These are phyloP conservation scores for Ophthalmolycus amberensis DNA, from an alignment of 2,113 vertebrate species.

Conservation along the genomic window DNA sequence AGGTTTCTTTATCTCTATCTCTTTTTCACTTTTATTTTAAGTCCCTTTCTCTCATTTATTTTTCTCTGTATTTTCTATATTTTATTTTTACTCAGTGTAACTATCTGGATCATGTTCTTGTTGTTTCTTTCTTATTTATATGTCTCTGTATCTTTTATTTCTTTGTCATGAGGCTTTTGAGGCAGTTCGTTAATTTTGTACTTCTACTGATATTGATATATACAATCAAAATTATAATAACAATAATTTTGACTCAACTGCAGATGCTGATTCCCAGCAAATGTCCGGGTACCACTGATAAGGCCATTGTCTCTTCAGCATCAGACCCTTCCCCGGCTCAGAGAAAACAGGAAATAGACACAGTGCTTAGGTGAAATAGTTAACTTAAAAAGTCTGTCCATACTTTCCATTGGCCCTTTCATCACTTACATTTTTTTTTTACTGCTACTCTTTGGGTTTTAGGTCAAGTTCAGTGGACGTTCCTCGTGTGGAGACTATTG, in stretches of 20 bases:
- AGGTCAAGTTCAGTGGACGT: constrained; percentile 71
- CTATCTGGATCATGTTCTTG: neutral
- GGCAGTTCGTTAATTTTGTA: neutral
- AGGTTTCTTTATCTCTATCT: neutral
- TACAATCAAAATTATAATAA: neutral
- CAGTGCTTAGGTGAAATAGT: constrained; percentile 57
- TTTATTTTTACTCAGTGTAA: neutral
- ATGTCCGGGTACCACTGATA: constrained; percentile 51
- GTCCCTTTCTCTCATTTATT: neutral
- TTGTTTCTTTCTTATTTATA: neutral
- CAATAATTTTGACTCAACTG: constrained; percentile 1
- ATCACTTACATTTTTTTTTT: neutral
- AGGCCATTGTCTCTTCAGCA: constrained; percentile 23
- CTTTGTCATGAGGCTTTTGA: neutral
- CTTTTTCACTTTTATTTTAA: neutral
- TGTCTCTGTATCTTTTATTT: neutral
- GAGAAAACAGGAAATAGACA: constrained; percentile 47
- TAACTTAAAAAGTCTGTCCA: neutral
- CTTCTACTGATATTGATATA: neutral
- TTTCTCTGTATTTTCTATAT: neutral
- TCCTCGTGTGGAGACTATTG: constrained; percentile 68
- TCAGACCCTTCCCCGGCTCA: constrained; percentile 41
- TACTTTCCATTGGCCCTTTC: neutral
- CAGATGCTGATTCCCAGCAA: constrained; percentile 77
- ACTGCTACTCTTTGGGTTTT: neutral